These are phyloP conservation scores for Druon quercuslanigerum DNA, from an alignment of 1,140 invertebrate species.

Conservation along the genomic window DNA sequence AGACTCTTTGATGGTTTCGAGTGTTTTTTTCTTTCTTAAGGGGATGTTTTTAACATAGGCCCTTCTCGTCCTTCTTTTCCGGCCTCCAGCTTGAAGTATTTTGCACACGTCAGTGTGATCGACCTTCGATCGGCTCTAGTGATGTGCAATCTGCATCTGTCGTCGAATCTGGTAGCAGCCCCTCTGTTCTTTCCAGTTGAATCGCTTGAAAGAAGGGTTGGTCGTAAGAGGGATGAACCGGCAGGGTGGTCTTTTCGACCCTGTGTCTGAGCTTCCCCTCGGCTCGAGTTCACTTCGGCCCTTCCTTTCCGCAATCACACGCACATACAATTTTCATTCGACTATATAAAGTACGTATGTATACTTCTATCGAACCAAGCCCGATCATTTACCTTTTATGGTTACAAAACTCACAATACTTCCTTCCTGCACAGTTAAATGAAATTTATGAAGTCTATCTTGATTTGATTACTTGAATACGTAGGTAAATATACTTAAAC, in stretches of 20 bases:
- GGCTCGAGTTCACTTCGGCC: background rate
- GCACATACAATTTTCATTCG: background rate
- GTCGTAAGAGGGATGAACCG: slow-evolving; percentile 12
- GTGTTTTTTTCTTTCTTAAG: slow-evolving; percentile 12
- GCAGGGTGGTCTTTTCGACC: background rate
- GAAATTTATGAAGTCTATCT: background rate
- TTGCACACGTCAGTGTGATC: slow-evolving; percentile 3
- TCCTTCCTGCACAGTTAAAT: slow-evolving; percentile 6
- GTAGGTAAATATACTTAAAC: background rate
- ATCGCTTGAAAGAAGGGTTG: slow-evolving; percentile 21
- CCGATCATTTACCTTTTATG: slow-evolving; percentile 6
- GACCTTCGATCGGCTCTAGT: background rate
- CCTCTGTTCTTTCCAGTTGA: slow-evolving; percentile 12
- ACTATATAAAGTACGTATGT: background rate
- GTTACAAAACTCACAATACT: background rate
- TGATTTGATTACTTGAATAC: background rate
- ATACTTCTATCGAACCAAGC: slow-evolving; percentile 5
- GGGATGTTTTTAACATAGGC: background rate
- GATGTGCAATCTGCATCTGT: slow-evolving; percentile 23
- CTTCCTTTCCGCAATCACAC: background rate
- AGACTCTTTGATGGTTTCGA: background rate
- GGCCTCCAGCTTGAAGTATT: background rate
- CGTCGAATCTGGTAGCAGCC: slow-evolving; percentile 4
- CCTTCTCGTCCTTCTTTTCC: background rate
- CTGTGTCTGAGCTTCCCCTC: slow-evolving; percentile 4